Evolutionary conservation across 2,113 vertebrate species (phyloP).

Genomic region (Prietella phreatophila): DNA sequence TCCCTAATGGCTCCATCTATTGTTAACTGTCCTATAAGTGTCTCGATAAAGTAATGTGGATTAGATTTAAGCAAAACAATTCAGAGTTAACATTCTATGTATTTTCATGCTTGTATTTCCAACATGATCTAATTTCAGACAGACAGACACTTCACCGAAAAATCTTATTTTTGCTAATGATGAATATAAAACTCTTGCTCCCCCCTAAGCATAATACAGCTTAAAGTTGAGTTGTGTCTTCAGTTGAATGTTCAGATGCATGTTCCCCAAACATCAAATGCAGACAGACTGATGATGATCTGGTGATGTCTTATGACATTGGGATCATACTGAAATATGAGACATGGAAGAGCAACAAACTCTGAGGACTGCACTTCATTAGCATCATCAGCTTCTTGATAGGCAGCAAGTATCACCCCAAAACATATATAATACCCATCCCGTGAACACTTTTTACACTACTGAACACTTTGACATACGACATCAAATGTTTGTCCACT

Average conservation of each 20-base stretch:
- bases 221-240: background rate
- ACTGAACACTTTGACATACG: background rate
- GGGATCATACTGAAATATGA: background rate
- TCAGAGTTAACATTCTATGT: background rate
- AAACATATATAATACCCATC: background rate
- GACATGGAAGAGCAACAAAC: background rate
- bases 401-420: background rate
- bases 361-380: slow-evolving; percentile 11
- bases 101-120: background rate
- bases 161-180: background rate
- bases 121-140: background rate
- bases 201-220: background rate
- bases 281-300: background rate
- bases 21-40: background rate
- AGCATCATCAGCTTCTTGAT: slow-evolving; percentile 1
- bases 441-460: background rate
- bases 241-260: background rate
- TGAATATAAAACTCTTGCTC: background rate
- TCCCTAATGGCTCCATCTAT: background rate
- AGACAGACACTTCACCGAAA: background rate
- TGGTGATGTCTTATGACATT: background rate
- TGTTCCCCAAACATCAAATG: background rate
- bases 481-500: background rate
- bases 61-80: background rate
- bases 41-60: background rate